Evolutionary conservation across 2,888 invertebrate species (phyloP).

Genomic region (Gnatocerus cornutus): DNA sequence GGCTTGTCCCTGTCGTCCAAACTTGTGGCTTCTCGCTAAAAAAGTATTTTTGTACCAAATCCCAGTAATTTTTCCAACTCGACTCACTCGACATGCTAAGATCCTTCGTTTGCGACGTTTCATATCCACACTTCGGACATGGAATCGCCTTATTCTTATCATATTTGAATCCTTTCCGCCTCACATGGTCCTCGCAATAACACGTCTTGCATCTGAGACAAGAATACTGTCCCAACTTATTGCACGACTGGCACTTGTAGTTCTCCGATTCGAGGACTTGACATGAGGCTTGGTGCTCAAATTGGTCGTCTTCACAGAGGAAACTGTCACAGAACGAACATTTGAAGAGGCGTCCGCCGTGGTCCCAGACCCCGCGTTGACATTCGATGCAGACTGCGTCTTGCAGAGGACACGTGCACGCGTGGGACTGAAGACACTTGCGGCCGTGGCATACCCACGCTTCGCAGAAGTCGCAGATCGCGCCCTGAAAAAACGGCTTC

Average conservation of each 20-base stretch:
- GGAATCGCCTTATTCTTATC: conserved; percentile 88
- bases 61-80: neutral
- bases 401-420: conserved; percentile 91
- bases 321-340: conserved; percentile 93
- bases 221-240: conserved; percentile 94
- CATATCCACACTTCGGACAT: conserved; percentile 95
- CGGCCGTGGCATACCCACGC: conserved; percentile 98
- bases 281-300: conserved; percentile 97
- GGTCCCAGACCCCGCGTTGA: conserved; percentile 95
- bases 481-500: conserved; percentile 82
- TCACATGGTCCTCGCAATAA: conserved; percentile 97
- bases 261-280: conserved; percentile 96
- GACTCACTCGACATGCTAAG: conserved; percentile 94
- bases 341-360: conserved; percentile 92
- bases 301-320: conserved; percentile 95
- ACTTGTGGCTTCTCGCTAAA: conserved; percentile 88
- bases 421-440: conserved; percentile 91
- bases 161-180: conserved; percentile 92
- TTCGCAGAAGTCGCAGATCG: conserved; percentile 97
- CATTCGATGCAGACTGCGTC: conserved; percentile 95
- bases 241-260: conserved; percentile 97
- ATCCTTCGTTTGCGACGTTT: conserved; percentile 94
- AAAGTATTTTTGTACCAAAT: conserved; percentile 40
- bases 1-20: conserved; percentile 87
- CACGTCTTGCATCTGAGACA: conserved; percentile 96